Evolutionary conservation across 2,113 vertebrate genomes (phyloP).

Genomic region (Saguinus imperator): DNA sequence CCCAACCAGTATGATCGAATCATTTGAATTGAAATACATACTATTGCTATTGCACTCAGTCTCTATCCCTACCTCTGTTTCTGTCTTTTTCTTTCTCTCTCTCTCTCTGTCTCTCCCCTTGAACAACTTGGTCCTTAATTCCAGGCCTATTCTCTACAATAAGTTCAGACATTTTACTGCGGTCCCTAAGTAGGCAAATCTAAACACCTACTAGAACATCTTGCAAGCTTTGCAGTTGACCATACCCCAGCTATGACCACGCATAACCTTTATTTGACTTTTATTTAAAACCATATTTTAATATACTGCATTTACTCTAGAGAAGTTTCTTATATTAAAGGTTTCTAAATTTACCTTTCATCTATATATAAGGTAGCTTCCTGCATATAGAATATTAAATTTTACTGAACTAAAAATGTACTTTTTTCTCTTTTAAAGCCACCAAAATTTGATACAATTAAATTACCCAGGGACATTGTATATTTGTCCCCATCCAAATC

Average conservation of each 20-base stretch:
- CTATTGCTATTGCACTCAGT: not conserved
- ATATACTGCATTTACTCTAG: not conserved
- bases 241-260: not conserved
- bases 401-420: not conserved
- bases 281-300: not conserved
- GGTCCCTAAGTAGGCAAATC: not conserved
- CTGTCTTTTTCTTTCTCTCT: not conserved
- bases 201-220: not conserved
- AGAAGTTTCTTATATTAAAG: not conserved
- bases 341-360: not conserved
- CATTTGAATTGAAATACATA: not conserved
- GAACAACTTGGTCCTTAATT: not conserved
- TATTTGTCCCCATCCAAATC: too few species aligned
- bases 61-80: not conserved
- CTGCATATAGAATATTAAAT: not conserved
- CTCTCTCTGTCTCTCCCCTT: not conserved
- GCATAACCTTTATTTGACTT: not conserved
- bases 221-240: not conserved
- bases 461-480: not conserved
- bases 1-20: not conserved
- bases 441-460: not conserved
- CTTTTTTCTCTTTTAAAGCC: conserved; percentile 30
- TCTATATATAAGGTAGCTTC: not conserved
- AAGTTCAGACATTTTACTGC: not conserved
- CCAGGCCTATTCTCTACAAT: not conserved